Conservation (phyloP, 2,113 vertebrate species). For the Corvus hawaiiensis region DNA sequence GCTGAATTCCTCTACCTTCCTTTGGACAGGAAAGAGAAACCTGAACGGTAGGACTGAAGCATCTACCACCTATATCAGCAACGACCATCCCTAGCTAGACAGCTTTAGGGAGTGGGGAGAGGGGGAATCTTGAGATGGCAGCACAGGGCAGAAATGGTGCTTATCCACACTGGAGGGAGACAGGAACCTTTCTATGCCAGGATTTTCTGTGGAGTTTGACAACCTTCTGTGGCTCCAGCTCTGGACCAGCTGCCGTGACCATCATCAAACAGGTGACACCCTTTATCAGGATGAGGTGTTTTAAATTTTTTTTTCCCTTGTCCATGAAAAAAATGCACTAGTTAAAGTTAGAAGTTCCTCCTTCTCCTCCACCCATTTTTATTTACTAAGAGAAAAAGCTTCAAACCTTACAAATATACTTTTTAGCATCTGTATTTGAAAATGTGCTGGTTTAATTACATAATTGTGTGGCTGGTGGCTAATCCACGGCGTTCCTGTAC, state of each 20-base stretch:
- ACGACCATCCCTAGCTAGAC: background rate
- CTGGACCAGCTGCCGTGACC: background rate
- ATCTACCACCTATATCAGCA: background rate
- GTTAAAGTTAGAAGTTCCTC: background rate
- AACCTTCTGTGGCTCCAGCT: background rate
- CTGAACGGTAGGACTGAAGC: background rate
- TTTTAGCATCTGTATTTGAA: background rate
- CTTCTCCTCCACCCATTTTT: fast-evolving
- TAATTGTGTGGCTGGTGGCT: background rate
- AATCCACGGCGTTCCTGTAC: background rate
- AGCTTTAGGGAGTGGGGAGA: background rate
- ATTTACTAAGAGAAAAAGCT: background rate
- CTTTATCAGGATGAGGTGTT: background rate
- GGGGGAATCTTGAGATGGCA: background rate
- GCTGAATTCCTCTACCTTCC: background rate
- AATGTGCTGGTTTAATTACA: background rate
- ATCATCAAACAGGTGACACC: fast-evolving
- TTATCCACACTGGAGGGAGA: background rate
- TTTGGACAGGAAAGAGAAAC: background rate
- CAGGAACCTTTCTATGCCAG: background rate
- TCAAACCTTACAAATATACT: background rate
- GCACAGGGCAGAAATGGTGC: background rate
- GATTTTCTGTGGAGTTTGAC: background rate
- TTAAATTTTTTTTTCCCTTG: background rate
- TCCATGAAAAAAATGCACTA: background rate